Evolutionary conservation across 2,113 vertebrate species (phyloP).

Genomic region (Tyto alba): DNA sequence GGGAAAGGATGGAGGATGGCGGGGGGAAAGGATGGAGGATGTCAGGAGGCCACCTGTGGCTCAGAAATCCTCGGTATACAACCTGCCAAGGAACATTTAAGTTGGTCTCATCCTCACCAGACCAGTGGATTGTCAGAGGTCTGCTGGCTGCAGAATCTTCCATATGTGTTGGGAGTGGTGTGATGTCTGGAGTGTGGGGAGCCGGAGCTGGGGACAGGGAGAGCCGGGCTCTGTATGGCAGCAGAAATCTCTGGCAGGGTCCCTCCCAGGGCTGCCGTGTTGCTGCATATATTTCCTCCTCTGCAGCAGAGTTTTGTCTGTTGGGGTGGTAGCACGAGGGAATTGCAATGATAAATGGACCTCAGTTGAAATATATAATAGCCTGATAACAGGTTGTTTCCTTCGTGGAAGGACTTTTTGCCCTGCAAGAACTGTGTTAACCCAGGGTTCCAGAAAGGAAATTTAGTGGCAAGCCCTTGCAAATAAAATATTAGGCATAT

Average conservation of each 20-base stretch:
- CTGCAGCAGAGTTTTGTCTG: neutral
- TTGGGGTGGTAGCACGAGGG: neutral
- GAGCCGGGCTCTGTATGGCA: neutral
- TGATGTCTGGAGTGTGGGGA: neutral
- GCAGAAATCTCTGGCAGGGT: neutral
- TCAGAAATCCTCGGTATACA: neutral
- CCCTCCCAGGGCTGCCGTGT: neutral
- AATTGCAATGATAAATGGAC: neutral
- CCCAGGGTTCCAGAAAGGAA: neutral
- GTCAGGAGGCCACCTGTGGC: neutral
- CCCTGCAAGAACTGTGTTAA: neutral
- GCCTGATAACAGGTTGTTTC: neutral
- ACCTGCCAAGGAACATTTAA: neutral
- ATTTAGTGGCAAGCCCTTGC: neutral
- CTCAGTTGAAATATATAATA: neutral
- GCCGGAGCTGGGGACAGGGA: neutral
- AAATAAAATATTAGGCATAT: neutral
- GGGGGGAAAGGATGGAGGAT: neutral
- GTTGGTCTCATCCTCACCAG: neutral
- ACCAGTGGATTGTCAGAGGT: neutral
- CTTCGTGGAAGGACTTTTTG: neutral
- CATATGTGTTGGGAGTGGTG: accelerated
- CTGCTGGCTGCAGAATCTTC: neutral
- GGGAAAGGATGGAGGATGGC: too few relatives aligned
- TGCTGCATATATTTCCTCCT: neutral